Evolutionary conservation across 1,140 invertebrate genomes (phyloP).

Genomic region (Hirudo medicinalis): DNA sequence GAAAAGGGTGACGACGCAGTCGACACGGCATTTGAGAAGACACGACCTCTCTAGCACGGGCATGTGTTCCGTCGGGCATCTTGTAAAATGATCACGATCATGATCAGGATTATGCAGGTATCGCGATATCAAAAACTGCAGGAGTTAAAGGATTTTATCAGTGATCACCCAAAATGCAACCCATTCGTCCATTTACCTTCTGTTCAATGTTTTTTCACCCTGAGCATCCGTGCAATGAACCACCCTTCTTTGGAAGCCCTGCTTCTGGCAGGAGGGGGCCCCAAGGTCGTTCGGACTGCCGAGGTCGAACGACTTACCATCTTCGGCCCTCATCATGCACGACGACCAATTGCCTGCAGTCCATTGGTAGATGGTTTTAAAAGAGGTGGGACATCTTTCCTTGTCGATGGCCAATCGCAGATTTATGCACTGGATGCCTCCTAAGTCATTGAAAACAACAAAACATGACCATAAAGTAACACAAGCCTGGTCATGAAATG

Average conservation of each 20-base stretch:
- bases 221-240: slow-evolving; percentile 11
- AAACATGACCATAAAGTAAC: too few species aligned
- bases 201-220: slow-evolving; percentile 16
- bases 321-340: slow-evolving; percentile 7
- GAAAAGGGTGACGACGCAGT: slow-evolving; percentile 51
- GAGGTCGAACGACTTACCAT: neutral
- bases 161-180: too few species aligned
- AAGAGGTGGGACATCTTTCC: slow-evolving; percentile 14
- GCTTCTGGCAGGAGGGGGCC: neutral
- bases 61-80: slow-evolving; percentile 15
- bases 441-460: neutral
- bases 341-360: slow-evolving; percentile 11
- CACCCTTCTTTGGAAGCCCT: slow-evolving; percentile 16
- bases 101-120: too few species aligned
- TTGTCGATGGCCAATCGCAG: slow-evolving; percentile 21
- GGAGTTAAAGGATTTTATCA: too few species aligned
- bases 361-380: slow-evolving; percentile 20
- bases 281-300: neutral
- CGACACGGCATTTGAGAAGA: slow-evolving; percentile 28
- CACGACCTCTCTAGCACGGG: slow-evolving; percentile 13
- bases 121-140: too few species aligned
- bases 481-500: too few species aligned
- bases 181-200: slow-evolving; percentile 6
- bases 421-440: slow-evolving; percentile 17
- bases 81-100: neutral